A percentile compares a stretch with the other conserved stretches of the same genome.
Evolutionary conservation across 1,140 invertebrate species (phyloP).

Genomic region (Harlomillsia oculata): DNA sequence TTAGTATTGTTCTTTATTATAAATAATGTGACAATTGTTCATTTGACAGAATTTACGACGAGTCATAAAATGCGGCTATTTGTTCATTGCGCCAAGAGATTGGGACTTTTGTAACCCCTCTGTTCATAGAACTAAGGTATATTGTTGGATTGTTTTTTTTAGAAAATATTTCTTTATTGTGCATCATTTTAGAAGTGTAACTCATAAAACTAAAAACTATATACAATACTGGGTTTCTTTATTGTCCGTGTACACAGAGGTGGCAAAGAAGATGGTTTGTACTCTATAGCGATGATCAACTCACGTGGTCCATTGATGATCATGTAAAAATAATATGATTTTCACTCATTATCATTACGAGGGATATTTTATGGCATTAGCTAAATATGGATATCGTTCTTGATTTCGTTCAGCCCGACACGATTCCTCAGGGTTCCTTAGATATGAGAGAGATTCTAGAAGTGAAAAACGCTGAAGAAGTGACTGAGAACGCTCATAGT

Average conservation of each 20-base stretch:
- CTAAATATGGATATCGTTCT: background rate
- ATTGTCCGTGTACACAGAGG: constrained; percentile 13
- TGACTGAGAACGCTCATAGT: constrained; percentile 28
- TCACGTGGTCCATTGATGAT: constrained; percentile 29
- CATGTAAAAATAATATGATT: constrained; percentile 13
- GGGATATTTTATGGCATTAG: background rate
- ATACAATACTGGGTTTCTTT: background rate
- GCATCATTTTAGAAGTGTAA: background rate
- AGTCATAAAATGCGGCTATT: constrained; percentile 30
- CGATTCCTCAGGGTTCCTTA: constrained; percentile 27
- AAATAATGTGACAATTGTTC: background rate
- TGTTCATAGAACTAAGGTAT: constrained; percentile 29
- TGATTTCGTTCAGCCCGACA: constrained; percentile 11
- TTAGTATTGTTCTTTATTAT: background rate
- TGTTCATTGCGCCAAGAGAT: constrained; percentile 31
- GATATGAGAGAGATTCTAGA: constrained; percentile 27
- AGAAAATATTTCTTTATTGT: background rate
- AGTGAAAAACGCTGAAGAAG: constrained; percentile 27
- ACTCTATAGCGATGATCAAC: constrained; percentile 26
- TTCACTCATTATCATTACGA: background rate
- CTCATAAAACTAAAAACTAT: background rate
- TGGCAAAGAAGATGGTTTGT: constrained; percentile 34
- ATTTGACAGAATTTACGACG: constrained; percentile 12
- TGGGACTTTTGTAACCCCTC: constrained; percentile 31
- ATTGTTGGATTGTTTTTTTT: background rate